phyloP scores from a whole-genome alignment of 53 echinoderm and acorn worm species.

The Mesocentrotus franciscanus region DNA sequence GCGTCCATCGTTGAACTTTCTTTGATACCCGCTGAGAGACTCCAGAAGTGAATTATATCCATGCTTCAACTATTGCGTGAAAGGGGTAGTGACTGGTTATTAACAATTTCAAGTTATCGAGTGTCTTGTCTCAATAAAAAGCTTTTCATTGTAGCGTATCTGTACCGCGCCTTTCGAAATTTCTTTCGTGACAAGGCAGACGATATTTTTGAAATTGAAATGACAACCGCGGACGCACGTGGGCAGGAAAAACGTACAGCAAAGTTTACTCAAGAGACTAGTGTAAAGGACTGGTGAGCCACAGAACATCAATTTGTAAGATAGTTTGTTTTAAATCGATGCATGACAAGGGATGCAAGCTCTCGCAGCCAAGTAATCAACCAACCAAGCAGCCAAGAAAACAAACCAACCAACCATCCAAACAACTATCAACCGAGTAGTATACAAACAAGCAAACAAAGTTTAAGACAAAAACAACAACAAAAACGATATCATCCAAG shows the following conservation, averaged over 20 bases:
- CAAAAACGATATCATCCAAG: no score
- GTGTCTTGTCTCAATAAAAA: constrained; percentile 4
- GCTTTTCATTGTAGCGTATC: neutral
- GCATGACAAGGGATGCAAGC: no score
- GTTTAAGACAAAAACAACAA: no score
- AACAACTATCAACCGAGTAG: no score
- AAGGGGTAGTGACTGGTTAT: neutral
- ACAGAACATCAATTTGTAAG: neutral
- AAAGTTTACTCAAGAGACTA: neutral
- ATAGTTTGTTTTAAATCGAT: neutral
- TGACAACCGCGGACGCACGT: neutral
- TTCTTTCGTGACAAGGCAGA: neutral
- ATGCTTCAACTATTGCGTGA: constrained; percentile 9
- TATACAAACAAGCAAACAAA: no score
- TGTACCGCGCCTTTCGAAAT: neutral
- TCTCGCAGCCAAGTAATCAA: no score
- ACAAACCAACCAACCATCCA: neutral
- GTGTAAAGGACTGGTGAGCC: neutral
- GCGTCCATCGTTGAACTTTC: constrained; percentile 11
- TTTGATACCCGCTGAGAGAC: neutral
- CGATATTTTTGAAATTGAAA: neutral
- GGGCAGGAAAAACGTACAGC: neutral
- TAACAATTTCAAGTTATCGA: neutral
- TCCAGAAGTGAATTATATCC: constrained; percentile 3
- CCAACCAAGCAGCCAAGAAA: neutral